Conservation (phyloP, 1,140 invertebrate species). For the Oreohelix idahoensis region DNA sequence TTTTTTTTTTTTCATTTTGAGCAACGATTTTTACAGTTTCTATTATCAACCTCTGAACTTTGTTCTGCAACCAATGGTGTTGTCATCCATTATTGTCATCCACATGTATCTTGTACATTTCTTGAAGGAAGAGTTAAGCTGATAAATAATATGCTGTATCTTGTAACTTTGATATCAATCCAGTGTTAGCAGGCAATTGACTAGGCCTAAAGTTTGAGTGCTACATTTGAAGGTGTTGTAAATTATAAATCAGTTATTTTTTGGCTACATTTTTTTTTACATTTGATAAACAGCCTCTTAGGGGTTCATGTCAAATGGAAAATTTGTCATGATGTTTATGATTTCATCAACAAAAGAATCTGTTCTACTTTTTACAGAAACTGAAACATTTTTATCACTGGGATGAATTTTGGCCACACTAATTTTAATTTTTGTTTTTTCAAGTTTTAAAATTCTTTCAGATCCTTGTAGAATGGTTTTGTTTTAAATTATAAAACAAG, state of each 20-base stretch:
- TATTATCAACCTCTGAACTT: neutral
- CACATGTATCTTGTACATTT: neutral
- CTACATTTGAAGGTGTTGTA: too few species aligned
- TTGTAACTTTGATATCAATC: neutral
- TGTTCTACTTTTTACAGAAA: neutral
- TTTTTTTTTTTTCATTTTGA: conserved; percentile 18
- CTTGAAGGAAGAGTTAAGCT: neutral
- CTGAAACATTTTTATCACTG: neutral
- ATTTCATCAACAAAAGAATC: too few species aligned
- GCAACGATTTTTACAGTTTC: conserved; percentile 14
- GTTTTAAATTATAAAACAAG: neutral
- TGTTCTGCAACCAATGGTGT: neutral
- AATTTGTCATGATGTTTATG: too few species aligned
- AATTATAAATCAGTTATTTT: too few species aligned
- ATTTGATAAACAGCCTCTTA: too few species aligned
- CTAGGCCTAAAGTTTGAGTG: neutral
- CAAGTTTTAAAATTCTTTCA: neutral
- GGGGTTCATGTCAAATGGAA: too few species aligned
- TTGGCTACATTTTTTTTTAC: too few species aligned
- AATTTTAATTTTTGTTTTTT: neutral
- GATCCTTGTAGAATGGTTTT: neutral
- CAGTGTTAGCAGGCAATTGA: neutral
- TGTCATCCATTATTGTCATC: neutral
- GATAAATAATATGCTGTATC: neutral
- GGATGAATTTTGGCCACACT: neutral